Base-by-base conservation (phyloP, 64 coral and sea anemone species). In the Acropora yongei region DNA sequence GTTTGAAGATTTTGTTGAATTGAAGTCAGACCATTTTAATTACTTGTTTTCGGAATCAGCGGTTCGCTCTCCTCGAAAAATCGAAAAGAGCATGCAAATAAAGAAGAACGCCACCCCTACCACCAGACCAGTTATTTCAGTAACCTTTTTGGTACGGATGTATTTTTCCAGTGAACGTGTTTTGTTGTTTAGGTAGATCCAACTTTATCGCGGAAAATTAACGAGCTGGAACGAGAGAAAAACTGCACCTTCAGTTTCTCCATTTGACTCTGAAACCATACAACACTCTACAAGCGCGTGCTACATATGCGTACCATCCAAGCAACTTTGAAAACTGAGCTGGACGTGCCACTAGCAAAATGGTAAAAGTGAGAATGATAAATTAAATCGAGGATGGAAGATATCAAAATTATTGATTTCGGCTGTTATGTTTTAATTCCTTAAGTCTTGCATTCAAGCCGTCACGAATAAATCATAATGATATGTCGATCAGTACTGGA, bases 351-450 rank as follows among this genome's bases (percentile, higher is more conserved):
- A 55, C 51, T 55, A 55, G 0, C 63, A 68, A 68, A 68, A 19
- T 68, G 63, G 63, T 7, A 0, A 68, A 68, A 68, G 4, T 68
- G 63, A 68, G 63, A 68, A 68, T 68, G 63, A 68, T 68, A 68
- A 68, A 19, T 68, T n/a, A 68, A 68, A 17, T 68, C 63, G 63
- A 68, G 63, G 63, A 68, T 68, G 63, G 63, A 68, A 68, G 63
- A 67, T 67, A 19, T 67, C 63, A 19, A 67, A 67, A 67, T 67
- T 67, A 67, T 67, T 67, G 63, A 67, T 67, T 67, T 67, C 63
- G 63, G 11, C 63, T 67, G 2, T 19, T 67, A 14, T 67, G 0
- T 67, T 19, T 67, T 67, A 67, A 67, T 67, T 67, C 3, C 63
- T 67, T 67, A 67, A 67, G 63, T 14, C 63, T 67, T 67, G 63